Conservation (phyloP, 2,797 vertebrate genomes). For the Gila robusta region DNA sequence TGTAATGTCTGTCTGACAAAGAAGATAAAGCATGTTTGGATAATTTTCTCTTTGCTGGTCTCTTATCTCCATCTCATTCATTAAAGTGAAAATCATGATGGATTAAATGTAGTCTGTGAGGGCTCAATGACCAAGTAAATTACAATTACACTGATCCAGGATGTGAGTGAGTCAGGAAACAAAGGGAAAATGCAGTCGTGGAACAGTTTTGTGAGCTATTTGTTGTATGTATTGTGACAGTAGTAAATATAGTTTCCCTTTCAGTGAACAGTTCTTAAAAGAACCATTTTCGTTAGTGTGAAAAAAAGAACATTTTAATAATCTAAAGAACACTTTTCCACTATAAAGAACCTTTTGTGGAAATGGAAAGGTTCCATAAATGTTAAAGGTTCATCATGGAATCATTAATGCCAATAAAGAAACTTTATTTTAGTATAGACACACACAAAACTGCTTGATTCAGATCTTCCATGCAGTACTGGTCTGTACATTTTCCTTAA, state of each 20-base stretch:
- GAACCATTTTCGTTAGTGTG: not conserved
- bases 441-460: not conserved
- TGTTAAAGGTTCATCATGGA: not conserved
- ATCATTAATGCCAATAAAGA: not conserved
- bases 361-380: not conserved
- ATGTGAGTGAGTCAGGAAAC: not conserved
- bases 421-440: not conserved
- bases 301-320: not conserved
- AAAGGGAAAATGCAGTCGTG: not conserved
- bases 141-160: not conserved
- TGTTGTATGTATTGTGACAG: not conserved
- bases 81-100: constrained; percentile 42
- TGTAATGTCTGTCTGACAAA: constrained; percentile 56
- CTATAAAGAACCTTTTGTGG: not conserved
- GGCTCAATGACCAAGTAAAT: not conserved
- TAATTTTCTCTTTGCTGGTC: constrained; percentile 37
- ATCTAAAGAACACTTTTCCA: not conserved
- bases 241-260: not conserved
- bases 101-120: constrained; percentile 50
- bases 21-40: constrained; percentile 62
- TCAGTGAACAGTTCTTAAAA: not conserved
- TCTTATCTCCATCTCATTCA: constrained; percentile 50
- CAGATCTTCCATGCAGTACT: not conserved
- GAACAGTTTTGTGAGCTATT: not conserved
- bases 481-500: constrained; percentile 14